phyloP scores from a whole-genome alignment of 2,113 vertebrate genomes.

The Dolichallabes microphthalmus region DNA sequence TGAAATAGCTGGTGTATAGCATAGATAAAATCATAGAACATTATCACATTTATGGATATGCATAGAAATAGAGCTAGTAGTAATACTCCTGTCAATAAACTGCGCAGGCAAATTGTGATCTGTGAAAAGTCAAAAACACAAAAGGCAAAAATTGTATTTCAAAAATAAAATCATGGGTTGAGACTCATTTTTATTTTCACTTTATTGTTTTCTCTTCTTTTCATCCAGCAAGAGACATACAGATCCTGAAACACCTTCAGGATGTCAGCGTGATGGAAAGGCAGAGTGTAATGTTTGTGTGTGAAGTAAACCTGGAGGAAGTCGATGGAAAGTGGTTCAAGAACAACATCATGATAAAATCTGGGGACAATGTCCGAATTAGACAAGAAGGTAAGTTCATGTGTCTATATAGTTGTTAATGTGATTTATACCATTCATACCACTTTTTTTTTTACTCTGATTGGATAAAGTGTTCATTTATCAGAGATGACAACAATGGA shows the following conservation, averaged over 20 bases:
- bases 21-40: background rate
- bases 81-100: background rate
- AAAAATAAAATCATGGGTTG: background rate
- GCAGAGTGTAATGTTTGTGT: conserved; percentile 79
- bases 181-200: background rate
- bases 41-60: background rate
- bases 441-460: background rate
- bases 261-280: conserved; percentile 83
- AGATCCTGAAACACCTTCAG: conserved; percentile 79
- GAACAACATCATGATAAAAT: conserved; percentile 78
- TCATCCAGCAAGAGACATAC: conserved; percentile 80
- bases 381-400: conserved; percentile 79
- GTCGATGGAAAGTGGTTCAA: conserved; percentile 89
- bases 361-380: conserved; percentile 81
- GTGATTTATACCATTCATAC: background rate
- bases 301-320: conserved; percentile 87
- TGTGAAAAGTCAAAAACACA: background rate
- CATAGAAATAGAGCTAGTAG: background rate
- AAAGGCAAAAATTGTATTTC: too few relatives aligned
- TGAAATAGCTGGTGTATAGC: too few relatives aligned
- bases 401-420: background rate
- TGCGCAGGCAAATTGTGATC: background rate
- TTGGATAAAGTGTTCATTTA: background rate
- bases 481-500: too few relatives aligned
- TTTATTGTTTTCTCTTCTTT: background rate